Base-by-base conservation (phyloP, 2,113 vertebrate species). In the Rana temporaria region DNA sequence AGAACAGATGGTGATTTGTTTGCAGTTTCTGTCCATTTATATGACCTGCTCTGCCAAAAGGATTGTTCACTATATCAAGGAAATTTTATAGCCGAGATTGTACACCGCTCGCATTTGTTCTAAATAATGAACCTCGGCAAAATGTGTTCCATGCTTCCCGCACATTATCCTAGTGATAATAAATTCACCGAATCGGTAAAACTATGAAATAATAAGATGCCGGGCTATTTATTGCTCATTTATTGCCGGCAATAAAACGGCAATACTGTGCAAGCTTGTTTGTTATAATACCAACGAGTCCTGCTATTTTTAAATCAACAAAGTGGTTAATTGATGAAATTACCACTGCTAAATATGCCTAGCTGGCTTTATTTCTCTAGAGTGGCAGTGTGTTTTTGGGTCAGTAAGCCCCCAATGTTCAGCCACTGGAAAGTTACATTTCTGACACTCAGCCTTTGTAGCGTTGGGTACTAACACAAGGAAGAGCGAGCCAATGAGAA, bases 1-100 rank as follows among this genome's bases (percentile, higher is more conserved):
- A 57, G 80, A 82, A 56, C 80, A 82, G 80, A 75, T 82, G 80
- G 80, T 82, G 52, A 75, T 82, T 75, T 82, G 70, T 75, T 82
- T 74, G 73, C 63, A 42, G 24, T 68, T 38, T 65, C 11, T 67
- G 80, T 82, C 80, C 71, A 82, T 82, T 82, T 75, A 66, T 75
- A 57, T 75, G 80, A 75, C 71, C 80, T 80, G 62, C 66, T 26
- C 66, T 82, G 68, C 57, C 70, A 82, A 55, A 74, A 53, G 62
- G 30, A 82, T 75, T 82, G 80, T 82, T 82, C 80, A 75, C 60
- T 82, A 82, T 67, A 82, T 82, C 80, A 67, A 68, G 71, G 53
- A 82, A 57, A 67, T 75, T 66, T 82, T 82, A 82, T 75, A 56
- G 80, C 53, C 2, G 52, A 5, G 48, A 73, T 19, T 65, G 79